phyloP scores from a whole-genome alignment of 2,888 invertebrate species.

The Panopea generosa region DNA sequence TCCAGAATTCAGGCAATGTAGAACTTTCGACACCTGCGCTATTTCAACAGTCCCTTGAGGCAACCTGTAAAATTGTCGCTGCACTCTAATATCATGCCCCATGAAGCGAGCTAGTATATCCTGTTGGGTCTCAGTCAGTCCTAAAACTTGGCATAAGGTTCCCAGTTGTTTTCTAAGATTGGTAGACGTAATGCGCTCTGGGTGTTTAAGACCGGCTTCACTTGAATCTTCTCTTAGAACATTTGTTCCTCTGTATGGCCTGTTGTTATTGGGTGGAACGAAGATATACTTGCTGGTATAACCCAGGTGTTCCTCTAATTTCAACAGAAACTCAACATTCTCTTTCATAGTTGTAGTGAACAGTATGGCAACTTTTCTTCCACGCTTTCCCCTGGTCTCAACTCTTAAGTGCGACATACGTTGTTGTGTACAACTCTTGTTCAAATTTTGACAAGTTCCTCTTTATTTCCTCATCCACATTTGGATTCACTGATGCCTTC shows the following conservation, averaged over 20 bases:
- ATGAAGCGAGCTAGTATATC: constrained; percentile 43
- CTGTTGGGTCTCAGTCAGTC: constrained; percentile 24
- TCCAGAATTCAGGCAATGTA: constrained; percentile 20
- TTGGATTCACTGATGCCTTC: constrained; percentile 9
- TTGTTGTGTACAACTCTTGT: constrained; percentile 16
- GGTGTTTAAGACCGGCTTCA: constrained; percentile 15
- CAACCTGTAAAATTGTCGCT: constrained; percentile 33
- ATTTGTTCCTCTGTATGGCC: constrained; percentile 32
- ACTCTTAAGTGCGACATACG: constrained; percentile 23
- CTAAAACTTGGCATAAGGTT: not conserved
- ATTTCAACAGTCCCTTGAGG: constrained; percentile 29
- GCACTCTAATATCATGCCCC: constrained; percentile 45
- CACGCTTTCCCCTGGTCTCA: constrained; percentile 33
- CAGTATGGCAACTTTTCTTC: constrained; percentile 42
- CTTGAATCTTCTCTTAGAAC: constrained; percentile 16
- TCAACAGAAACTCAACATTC: constrained; percentile 31
- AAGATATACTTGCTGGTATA: not conserved
- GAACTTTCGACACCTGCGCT: constrained; percentile 35
- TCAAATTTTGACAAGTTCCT: constrained; percentile 36
- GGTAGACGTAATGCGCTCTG: constrained; percentile 33
- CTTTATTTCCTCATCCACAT: constrained; percentile 28
- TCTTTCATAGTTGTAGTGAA: constrained; percentile 38
- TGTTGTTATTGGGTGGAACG: not conserved
- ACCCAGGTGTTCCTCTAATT: constrained; percentile 10
- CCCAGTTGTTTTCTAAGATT: constrained; percentile 25